Base-by-base conservation (phyloP, 1,140 invertebrate species). In the Zaprionus capensis region DNA sequence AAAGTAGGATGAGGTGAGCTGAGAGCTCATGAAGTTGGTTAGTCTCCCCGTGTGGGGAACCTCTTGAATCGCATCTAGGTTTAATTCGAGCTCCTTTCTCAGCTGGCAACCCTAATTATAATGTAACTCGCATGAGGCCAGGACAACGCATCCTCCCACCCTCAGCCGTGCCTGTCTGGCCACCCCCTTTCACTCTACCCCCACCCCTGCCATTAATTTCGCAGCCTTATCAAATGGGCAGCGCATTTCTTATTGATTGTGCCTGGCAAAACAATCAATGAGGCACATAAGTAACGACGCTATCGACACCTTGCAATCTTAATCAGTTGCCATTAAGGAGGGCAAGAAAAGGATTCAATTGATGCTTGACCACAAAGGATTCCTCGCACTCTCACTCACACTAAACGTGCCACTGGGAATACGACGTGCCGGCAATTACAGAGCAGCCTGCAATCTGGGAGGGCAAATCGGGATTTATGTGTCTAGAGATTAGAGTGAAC, bases 341-440 rank as follows among this genome's bases (percentile, higher is more conserved):
- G 9, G 59, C 73, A 7, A 66, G 59, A 81, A 76, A 87, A 79
- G 78, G 85, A 87, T 90, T 87, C 84, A 90, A 84, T 84, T 81
- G 84, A 81, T 67, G 81, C 78, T 67, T 90, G 83, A 88, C 84
- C 84, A 88, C 84, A 90, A 90, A 88, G 79, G 84, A 78, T 65
- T 56, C 53, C n/a, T 55, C 31, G 12, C 15, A 34, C 34, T 28
- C 22, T 38, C 24, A 20, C 38, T n/a, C 44, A 58, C 38, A 24
- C 5, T 76, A 88, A 88, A 76, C 71, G 85, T 71, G 61, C 84
- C 81, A 20, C 70, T 71, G 84, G 84, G 84, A 88, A 82, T 80
- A 58, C 64, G 62, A 88, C 84, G 84, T 88, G 85, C 86, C 74
- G 63, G 64, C 83, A 88, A 87, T 87, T 87, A 84, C 84, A 84